Conservation (phyloP, 2,113 vertebrate genomes). For the Ophiodon elongatus region DNA sequence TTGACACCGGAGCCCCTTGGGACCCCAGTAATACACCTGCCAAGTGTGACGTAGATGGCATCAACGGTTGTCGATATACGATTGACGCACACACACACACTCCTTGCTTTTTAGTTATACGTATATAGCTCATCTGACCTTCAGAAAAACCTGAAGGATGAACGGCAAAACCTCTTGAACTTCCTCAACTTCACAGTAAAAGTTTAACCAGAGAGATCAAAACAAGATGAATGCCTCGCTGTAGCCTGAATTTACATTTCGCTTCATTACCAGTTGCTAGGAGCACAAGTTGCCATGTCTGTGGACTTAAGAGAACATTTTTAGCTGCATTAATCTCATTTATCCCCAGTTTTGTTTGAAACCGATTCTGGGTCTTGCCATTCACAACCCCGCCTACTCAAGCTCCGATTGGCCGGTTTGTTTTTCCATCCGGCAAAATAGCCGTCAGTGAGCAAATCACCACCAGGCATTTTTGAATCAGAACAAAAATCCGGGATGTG, state of each 20-base stretch:
- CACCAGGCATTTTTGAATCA: background rate
- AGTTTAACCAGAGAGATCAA: background rate
- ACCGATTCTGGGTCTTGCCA: background rate
- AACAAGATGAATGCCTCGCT: background rate
- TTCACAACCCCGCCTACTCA: background rate
- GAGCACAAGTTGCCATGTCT: background rate
- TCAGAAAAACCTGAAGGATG: background rate
- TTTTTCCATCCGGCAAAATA: background rate
- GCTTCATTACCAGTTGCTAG: background rate
- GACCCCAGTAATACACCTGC: too few relatives aligned
- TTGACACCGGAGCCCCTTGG: too few relatives aligned
- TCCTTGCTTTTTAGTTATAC: background rate
- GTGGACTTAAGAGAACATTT: background rate
- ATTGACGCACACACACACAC: too few relatives aligned
- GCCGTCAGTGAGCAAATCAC: background rate
- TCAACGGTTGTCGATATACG: too few relatives aligned
- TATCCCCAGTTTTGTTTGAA: background rate
- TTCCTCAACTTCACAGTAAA: background rate
- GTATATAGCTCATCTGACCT: background rate
- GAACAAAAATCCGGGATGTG: background rate
- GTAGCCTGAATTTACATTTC: background rate
- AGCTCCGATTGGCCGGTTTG: background rate
- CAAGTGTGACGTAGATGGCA: too few relatives aligned
- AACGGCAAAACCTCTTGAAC: background rate
- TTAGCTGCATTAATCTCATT: background rate